Evolutionary conservation across 2,797 vertebrate genomes (phyloP).

Genomic region (Rhabdophis nuchalis): DNA sequence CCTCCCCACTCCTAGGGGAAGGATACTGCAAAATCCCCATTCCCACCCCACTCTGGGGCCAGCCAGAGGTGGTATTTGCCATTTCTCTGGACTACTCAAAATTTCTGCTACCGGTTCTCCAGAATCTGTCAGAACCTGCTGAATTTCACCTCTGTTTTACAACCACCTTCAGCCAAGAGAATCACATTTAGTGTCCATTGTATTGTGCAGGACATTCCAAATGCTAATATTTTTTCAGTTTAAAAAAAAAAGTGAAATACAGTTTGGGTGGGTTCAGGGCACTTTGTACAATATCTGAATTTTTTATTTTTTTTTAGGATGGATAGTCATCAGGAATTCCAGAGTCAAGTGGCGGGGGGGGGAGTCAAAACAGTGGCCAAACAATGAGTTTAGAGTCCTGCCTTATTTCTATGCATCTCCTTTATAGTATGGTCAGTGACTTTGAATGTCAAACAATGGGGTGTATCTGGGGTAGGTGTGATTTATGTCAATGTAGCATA

Average conservation of each 20-base stretch:
- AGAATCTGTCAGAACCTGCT: no score
- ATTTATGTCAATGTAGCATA: not conserved
- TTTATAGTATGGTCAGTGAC: not conserved
- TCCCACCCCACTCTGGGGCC: no score
- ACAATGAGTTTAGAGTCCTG: not conserved
- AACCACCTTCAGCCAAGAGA: not conserved
- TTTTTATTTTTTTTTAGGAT: no score
- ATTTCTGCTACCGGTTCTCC: no score
- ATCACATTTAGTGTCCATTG: not conserved
- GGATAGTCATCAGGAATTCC: not conserved
- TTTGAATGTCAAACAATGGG: not conserved
- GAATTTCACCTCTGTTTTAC: no score
- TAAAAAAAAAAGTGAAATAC: not conserved
- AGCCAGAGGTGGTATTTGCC: no score
- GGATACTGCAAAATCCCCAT: no score
- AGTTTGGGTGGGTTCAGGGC: not conserved
- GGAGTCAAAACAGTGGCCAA: not conserved
- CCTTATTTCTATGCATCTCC: not conserved
- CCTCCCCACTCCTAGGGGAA: no score
- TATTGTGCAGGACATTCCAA: not conserved
- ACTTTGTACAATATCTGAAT: not conserved
- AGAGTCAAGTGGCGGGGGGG: rapidly evolving
- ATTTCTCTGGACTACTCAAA: no score
- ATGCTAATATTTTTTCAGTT: not conserved
- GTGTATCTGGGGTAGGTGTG: not conserved